Base-by-base conservation (phyloP, 2,888 invertebrate genomes). In the Lacanobia wlatinum region DNA sequence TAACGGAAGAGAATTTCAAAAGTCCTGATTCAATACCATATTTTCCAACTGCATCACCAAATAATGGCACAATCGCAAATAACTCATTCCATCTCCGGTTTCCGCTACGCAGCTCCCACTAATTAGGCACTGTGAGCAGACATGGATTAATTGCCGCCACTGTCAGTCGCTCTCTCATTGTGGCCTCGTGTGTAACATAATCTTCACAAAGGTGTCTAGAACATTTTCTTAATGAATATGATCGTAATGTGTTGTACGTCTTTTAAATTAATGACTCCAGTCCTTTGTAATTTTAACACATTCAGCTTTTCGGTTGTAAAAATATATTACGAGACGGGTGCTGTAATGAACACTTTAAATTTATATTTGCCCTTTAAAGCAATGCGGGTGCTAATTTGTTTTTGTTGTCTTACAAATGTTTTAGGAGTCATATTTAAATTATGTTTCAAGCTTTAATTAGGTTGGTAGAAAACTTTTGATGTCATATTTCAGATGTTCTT, bases 91-190 rank as follows among this genome's bases (percentile, higher is more conserved):
- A 94, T 93, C 93, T 94, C 94, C 90, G 85, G 93, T 94, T 95
- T 94, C 95, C 92, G 91, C 91, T 91, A 92, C 92, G 88, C 87
- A 89, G 92, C 91, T 89, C 89, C 87, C 91, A 90, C 94, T 95
- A 96, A 96, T 95, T 95, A 96, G 93, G 90, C 88, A 89, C 89
- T 87, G 87, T 88, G 91, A 91, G 89, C 91, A 93, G 95, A 95
- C 95, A 92, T 93, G 95, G 90, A 96, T 95, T 95, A 96, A 96
- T 95, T 93, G 92, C 92, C 87, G 86, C 87, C 89, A 80, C 88
- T 91, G 91, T 91, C 90, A 88, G 88, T 88, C 90, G 87, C 88
- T 87, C 85, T 88, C 89, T 89, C 87, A 87, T 87, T 89, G 88
- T 89, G 85, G 84, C 81, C 76, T 85, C 83, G 80, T 82, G 70